These are phyloP conservation scores for Dysmachus trigonus DNA, from an alignment of 2,888 invertebrate species.

Conservation along the genomic window DNA sequence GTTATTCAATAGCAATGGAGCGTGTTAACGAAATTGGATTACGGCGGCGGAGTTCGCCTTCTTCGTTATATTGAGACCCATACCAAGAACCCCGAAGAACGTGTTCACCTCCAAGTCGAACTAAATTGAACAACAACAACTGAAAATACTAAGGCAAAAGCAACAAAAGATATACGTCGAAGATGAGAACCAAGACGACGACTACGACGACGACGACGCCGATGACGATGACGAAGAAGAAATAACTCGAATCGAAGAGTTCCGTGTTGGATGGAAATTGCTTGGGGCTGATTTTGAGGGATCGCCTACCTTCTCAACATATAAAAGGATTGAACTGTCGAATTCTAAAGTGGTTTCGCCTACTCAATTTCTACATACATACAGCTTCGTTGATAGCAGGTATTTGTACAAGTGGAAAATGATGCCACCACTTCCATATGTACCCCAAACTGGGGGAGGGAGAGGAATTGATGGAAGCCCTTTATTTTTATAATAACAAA, in stretches of 20 bases:
- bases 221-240: not conserved
- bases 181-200: not conserved
- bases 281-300: not conserved
- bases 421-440: not conserved
- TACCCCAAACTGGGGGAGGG: not conserved
- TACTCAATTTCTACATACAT: not conserved
- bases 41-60: slow-evolving; percentile 43
- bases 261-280: slow-evolving; percentile 7
- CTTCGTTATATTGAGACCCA: slow-evolving; percentile 5
- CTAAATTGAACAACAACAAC: slow-evolving; percentile 6
- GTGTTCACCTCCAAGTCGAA: slow-evolving; percentile 12
- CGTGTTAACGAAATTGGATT: slow-evolving; percentile 51
- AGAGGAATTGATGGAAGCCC: slow-evolving; percentile 22
- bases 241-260: not conserved
- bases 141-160: not conserved
- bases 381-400: not conserved
- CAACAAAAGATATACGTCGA: not conserved
- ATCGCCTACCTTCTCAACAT: not conserved
- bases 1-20: slow-evolving; percentile 51
- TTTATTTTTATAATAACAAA: slow-evolving; percentile 43
- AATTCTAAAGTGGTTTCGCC: slow-evolving; percentile 31
- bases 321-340: slow-evolving; percentile 16
- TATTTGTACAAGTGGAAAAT: slow-evolving; percentile 36
- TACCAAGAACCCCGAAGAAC: not conserved
- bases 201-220: not conserved